Percentiles rank a stretch among this genome's conserved stretches.
Conservation (phyloP, 2,797 vertebrate genomes). For the Melanogrammus aeglefinus region DNA sequence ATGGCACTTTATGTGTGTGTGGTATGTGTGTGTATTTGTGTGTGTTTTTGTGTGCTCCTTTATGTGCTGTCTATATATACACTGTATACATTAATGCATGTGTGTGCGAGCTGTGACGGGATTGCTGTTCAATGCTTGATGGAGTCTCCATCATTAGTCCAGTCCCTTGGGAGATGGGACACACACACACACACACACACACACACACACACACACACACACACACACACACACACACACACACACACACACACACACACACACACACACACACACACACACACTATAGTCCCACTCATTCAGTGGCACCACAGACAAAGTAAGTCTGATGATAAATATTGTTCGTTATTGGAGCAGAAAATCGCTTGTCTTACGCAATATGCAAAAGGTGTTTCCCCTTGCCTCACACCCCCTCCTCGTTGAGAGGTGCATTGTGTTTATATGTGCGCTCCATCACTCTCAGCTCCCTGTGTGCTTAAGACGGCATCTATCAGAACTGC, state of each 20-base stretch:
- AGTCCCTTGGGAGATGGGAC: conserved; percentile 56
- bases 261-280: no score
- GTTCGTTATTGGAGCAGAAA: no score
- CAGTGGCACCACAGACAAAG: no score
- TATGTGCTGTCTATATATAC: neutral
- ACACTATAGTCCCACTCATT: no score
- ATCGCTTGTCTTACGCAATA: conserved; percentile 27
- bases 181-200: conserved; percentile 27
- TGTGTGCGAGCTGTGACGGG: conserved; percentile 4
- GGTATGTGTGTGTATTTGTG: conserved; percentile 44
- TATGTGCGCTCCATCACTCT: conserved; percentile 18
- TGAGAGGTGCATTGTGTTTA: conserved; percentile 29
- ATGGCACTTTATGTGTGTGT: neutral
- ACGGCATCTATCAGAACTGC: no score
- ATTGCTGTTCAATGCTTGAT: conserved; percentile 45
- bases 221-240: conserved; percentile 22
- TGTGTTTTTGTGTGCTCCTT: conserved; percentile 12
- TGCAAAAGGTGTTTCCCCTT: conserved; percentile 19
- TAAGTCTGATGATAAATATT: no score
- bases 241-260: conserved; percentile 21
- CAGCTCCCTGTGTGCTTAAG: conserved; percentile 21
- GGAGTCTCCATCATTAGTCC: conserved; percentile 61
- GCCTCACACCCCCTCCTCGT: conserved; percentile 5
- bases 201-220: conserved; percentile 22
- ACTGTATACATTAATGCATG: neutral